Percentiles rank a stretch among this genome's conserved stretches.
Evolutionary conservation across 2,797 vertebrate species (phyloP).

Genomic region (Atherinosoma microstoma): DNA sequence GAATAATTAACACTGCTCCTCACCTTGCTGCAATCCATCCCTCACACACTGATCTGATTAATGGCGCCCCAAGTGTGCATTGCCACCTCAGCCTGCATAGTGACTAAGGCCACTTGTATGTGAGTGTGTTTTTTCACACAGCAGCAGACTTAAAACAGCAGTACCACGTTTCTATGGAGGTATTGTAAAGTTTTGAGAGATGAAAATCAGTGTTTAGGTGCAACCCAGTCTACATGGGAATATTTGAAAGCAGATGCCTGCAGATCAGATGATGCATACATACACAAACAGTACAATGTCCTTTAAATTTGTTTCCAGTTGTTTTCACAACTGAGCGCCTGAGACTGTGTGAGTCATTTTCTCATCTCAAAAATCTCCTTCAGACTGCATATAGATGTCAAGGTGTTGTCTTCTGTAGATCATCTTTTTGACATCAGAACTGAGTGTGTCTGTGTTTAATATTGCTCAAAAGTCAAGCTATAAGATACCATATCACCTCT

Average conservation of each 20-base stretch:
- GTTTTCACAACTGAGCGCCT: neutral
- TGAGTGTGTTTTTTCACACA: conserved; percentile 6
- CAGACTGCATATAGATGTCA: neutral
- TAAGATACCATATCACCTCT: neutral
- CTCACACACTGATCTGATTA: conserved; percentile 76
- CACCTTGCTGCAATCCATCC: conserved; percentile 65
- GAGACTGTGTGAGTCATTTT: neutral
- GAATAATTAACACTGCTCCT: conserved; percentile 78
- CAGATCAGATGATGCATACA: neutral
- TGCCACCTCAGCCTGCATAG: conserved; percentile 22
- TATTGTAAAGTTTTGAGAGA: neutral
- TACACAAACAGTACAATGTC: too few relatives aligned
- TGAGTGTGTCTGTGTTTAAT: neutral
- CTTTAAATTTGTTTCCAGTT: neutral
- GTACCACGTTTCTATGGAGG: neutral
- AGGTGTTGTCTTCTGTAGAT: neutral
- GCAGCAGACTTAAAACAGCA: neutral
- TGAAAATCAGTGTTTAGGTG: neutral
- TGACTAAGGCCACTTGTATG: conserved; percentile 40
- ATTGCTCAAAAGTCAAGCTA: neutral
- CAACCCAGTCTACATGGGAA: neutral
- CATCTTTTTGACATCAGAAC: neutral
- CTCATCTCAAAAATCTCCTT: neutral
- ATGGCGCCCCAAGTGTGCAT: conserved; percentile 49
- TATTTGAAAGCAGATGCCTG: neutral